These are phyloP conservation scores for Dicyrtoma fusca DNA, from an alignment of 2,888 invertebrate species.

Conservation along the genomic window DNA sequence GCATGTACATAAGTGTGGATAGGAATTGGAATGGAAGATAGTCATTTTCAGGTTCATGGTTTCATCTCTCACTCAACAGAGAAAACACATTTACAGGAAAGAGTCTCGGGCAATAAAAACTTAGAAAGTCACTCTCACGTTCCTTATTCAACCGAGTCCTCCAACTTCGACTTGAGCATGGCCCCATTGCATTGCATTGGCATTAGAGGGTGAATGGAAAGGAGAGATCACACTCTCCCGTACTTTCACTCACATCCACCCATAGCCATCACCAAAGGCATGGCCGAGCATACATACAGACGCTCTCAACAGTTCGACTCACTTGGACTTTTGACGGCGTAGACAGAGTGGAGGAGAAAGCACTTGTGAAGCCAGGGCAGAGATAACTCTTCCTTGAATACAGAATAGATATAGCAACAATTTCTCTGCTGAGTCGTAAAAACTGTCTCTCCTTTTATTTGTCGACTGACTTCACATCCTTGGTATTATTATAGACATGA, in stretches of 20 bases:
- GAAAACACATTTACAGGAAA: slow-evolving; percentile 20
- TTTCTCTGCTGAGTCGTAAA: slow-evolving; percentile 34
- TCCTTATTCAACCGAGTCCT: slow-evolving; percentile 11
- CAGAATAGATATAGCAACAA: background rate
- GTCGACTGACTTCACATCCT: slow-evolving; percentile 35
- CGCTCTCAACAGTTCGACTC: background rate
- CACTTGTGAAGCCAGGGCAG: background rate
- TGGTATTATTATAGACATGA: slow-evolving; percentile 29
- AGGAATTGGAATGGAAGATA: too few species aligned
- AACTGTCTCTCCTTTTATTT: slow-evolving; percentile 30
- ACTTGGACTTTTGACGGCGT: background rate
- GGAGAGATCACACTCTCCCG: too few species aligned
- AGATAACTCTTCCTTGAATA: too few species aligned
- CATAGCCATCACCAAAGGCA: background rate
- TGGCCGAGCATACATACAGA: background rate
- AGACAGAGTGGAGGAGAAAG: background rate
- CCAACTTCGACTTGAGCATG: background rate
- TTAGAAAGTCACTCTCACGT: background rate
- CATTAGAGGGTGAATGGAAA: too few species aligned
- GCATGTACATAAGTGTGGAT: too few species aligned
- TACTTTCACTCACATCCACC: background rate
- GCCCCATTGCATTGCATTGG: too few species aligned
- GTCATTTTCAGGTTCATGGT: too few species aligned
- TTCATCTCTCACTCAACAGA: slow-evolving; percentile 6
- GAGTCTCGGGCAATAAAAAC: slow-evolving; percentile 17